Conservation (phyloP, 2,888 invertebrate species). For the Agonopterix subpropinquella region DNA sequence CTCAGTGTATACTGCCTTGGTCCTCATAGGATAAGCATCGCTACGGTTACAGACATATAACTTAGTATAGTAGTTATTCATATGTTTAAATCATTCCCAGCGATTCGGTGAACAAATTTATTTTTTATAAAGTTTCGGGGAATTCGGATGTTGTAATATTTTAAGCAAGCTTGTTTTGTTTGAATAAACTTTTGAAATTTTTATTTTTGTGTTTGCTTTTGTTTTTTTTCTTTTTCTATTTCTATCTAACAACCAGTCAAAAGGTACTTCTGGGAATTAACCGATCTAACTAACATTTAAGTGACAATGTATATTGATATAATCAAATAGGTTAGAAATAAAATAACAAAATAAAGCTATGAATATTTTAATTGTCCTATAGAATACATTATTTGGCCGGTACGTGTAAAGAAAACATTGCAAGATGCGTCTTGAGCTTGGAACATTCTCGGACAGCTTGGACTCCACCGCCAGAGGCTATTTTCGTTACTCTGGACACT, state of each 20-base stretch:
- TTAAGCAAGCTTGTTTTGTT: constrained; percentile 24
- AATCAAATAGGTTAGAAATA: not conserved
- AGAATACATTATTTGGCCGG: constrained; percentile 32
- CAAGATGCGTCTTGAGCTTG: constrained; percentile 51
- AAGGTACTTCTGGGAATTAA: too few species aligned
- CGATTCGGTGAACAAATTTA: not conserved
- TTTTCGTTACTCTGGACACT: constrained; percentile 55
- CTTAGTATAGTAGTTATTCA: too few species aligned
- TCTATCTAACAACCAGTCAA: too few species aligned
- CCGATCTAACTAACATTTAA: not conserved
- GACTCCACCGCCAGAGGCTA: constrained; percentile 47
- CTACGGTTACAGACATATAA: too few species aligned
- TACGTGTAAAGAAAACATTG: constrained; percentile 45
- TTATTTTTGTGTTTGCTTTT: too few species aligned
- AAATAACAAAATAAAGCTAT: constrained; percentile 15
- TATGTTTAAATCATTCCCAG: not conserved
- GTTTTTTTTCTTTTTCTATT: too few species aligned
- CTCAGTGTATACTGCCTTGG: too few species aligned
- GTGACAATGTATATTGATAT: not conserved
- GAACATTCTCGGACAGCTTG: constrained; percentile 41
- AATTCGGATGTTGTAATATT: not conserved
- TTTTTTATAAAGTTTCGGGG: not conserved
- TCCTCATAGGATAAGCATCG: too few species aligned
- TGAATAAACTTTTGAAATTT: constrained; percentile 22
- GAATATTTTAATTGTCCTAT: constrained; percentile 62